Conservation (phyloP, 2,113 vertebrate species). For the Pelmatolapia mariae region DNA sequence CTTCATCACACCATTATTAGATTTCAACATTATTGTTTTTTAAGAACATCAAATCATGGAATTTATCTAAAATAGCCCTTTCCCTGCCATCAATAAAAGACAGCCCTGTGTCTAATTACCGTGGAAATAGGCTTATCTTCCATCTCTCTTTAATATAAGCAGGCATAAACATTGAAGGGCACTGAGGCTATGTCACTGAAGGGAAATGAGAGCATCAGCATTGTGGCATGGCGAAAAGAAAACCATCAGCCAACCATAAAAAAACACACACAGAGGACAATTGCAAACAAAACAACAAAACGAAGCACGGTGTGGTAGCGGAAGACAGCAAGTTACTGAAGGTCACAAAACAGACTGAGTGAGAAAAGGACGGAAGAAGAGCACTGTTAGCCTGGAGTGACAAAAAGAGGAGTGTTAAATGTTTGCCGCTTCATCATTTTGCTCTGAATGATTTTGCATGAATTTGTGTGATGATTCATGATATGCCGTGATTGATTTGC, state of each 20-base stretch:
- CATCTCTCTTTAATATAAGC: neutral
- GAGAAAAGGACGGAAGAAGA: constrained; percentile 29
- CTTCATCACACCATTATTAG: neutral
- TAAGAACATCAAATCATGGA: neutral
- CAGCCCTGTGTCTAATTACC: neutral
- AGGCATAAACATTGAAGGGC: neutral
- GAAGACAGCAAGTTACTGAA: constrained; percentile 7
- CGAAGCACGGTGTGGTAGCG: neutral
- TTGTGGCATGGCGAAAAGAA: neutral
- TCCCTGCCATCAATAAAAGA: neutral
- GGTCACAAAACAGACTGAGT: constrained; percentile 6
- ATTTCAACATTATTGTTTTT: neutral
- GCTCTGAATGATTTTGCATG: constrained; percentile 68
- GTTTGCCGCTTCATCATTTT: constrained; percentile 47
- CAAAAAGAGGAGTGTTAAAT: constrained; percentile 43
- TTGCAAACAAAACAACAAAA: neutral
- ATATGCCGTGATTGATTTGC: constrained; percentile 48
- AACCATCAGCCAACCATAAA: neutral
- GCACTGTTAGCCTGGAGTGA: constrained; percentile 44
- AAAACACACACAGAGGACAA: neutral
- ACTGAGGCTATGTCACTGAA: neutral
- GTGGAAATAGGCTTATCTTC: neutral
- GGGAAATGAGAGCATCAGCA: neutral
- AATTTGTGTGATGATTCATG: constrained; percentile 60
- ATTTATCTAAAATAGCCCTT: neutral